Percentiles rank a stretch among this genome's conserved stretches.
Evolutionary conservation across 2,888 invertebrate species (phyloP).

Genomic region (Trichogramma evanescens): DNA sequence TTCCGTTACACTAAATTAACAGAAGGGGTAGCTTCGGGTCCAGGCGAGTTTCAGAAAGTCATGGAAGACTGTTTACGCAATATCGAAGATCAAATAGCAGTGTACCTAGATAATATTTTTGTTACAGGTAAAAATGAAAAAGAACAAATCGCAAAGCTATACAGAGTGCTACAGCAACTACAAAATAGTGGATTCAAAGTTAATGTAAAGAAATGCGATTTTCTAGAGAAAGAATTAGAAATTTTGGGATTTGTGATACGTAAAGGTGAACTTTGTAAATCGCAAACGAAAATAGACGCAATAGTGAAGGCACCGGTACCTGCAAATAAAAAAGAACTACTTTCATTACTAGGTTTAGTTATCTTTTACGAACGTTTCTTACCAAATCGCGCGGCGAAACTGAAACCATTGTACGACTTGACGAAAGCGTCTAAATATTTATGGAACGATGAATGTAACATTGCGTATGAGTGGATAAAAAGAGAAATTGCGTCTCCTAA

Average conservation of each 20-base stretch:
- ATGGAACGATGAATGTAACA: too few relatives aligned
- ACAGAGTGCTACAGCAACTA: neutral
- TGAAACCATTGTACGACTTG: neutral
- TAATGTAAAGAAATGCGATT: neutral
- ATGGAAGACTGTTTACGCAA: conserved; percentile 15
- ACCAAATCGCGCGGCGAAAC: neutral
- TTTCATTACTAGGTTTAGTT: neutral
- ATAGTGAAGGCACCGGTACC: neutral
- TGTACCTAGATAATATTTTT: conserved; percentile 15
- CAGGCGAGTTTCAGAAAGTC: conserved; percentile 15
- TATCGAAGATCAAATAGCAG: neutral
- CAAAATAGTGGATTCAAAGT: neutral
- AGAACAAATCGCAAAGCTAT: conserved; percentile 4
- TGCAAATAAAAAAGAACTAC: neutral
- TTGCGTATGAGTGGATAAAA: too few relatives aligned
- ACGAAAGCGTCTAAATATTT: too few relatives aligned
- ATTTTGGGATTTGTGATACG: neutral
- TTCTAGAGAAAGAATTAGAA: neutral
- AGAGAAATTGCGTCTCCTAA: too few relatives aligned
- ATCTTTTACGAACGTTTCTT: conserved; percentile 2
- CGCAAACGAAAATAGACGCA: neutral
- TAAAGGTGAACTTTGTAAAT: neutral
- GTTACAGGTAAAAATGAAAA: neutral
- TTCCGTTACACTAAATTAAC: conserved; percentile 18
- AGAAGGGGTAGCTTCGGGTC: conserved; percentile 20